A percentile compares a stretch with the other conserved stretches of the same genome.
phyloP scores from a whole-genome alignment of 2,888 invertebrate species.

The Lasioglossum pauxillum region DNA sequence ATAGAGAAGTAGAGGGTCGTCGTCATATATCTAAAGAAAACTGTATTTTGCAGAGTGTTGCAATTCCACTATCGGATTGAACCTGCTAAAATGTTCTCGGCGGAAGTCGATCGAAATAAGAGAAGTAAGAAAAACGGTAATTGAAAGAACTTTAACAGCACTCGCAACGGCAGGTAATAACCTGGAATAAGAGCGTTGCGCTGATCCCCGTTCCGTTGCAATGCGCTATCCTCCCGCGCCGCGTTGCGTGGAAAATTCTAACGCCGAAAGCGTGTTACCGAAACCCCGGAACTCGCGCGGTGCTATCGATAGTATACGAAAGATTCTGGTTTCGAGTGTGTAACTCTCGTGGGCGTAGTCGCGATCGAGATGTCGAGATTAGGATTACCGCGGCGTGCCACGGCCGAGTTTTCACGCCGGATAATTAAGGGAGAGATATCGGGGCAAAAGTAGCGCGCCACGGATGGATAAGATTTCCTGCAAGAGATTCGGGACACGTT shows the following conservation, averaged over 20 bases:
- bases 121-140: not conserved
- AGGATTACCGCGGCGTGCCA: conserved; percentile 38
- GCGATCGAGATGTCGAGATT: conserved; percentile 48
- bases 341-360: conserved; percentile 36
- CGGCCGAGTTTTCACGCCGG: conserved; percentile 51
- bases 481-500: conserved; percentile 27
- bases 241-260: conserved; percentile 8
- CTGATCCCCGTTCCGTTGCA: not conserved
- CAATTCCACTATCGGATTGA: not conserved
- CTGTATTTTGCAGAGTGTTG: not conserved
- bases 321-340: conserved; percentile 34
- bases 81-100: not conserved
- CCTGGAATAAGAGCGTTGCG: not conserved
- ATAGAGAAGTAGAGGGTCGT: not conserved
- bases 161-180: not conserved
- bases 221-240: not conserved
- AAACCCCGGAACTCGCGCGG: conserved; percentile 4
- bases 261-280: not conserved
- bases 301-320: conserved; percentile 30
- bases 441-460: conserved; percentile 31
- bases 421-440: conserved; percentile 46
- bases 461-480: conserved; percentile 30
- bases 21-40: not conserved
- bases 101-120: not conserved
- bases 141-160: not conserved